phyloP scores from a whole-genome alignment of 2,797 vertebrate genomes.

The Gobionotothen gibberifrons region DNA sequence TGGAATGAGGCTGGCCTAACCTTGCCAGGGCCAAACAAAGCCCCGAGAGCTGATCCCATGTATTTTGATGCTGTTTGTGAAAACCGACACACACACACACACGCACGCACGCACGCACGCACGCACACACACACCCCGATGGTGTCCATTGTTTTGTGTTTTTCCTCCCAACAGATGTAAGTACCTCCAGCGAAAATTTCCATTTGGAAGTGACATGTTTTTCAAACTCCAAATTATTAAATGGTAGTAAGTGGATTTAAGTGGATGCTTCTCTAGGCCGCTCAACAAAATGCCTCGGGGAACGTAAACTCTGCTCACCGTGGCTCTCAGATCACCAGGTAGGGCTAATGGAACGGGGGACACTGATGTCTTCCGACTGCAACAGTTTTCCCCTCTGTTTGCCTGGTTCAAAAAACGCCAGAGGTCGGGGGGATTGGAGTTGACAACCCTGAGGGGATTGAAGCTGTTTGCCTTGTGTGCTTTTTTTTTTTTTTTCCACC shows the following conservation, averaged over 20 bases:
- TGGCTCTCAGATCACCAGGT: constrained; percentile 62
- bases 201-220: constrained; percentile 73
- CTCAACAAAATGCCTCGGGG: constrained; percentile 42
- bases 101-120: constrained; percentile 32
- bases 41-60: constrained; percentile 81
- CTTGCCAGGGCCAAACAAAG: constrained; percentile 85
- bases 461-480: constrained; percentile 83
- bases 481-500: constrained; percentile 75
- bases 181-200: constrained; percentile 68
- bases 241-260: constrained; percentile 66
- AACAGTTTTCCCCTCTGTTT: constrained; percentile 83
- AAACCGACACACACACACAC: constrained; percentile 59
- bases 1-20: constrained; percentile 84
- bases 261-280: constrained; percentile 57
- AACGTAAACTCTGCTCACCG: constrained; percentile 35
- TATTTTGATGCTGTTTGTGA: constrained; percentile 83
- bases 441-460: constrained; percentile 85
- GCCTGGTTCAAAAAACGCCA: constrained; percentile 81
- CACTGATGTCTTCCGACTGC: constrained; percentile 75
- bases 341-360: constrained; percentile 64
- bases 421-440: constrained; percentile 74
- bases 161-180: constrained; percentile 63
- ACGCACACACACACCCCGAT: constrained; percentile 36
- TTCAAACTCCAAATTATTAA: constrained; percentile 69
- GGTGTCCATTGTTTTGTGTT: constrained; percentile 64